phyloP scores from a whole-genome alignment of 2,113 vertebrate species.

The Carlito syrichta region DNA sequence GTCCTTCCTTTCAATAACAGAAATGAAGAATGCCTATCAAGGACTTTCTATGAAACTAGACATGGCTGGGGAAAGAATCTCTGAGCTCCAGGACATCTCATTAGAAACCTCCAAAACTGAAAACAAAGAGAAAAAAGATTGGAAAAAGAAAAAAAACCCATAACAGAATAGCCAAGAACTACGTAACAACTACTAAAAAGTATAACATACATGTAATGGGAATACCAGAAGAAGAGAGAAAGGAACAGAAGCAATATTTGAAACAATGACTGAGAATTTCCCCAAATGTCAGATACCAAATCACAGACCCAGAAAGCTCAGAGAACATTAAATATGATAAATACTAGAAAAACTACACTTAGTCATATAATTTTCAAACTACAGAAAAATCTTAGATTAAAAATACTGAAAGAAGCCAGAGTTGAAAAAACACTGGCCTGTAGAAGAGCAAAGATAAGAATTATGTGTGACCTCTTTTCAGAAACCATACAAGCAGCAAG shows the following conservation, averaged over 20 bases:
- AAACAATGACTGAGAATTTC: neutral
- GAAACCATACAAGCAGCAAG: neutral
- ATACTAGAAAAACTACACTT: neutral
- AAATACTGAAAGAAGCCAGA: neutral
- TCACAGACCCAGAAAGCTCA: neutral
- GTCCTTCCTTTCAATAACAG: too few species aligned
- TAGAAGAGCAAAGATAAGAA: neutral
- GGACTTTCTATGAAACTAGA: neutral
- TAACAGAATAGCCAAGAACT: neutral
- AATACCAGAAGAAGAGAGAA: neutral
- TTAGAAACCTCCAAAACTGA: neutral
- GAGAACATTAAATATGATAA: neutral
- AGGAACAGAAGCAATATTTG: neutral
- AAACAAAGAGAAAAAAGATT: neutral
- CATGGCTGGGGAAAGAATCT: neutral
- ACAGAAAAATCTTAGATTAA: neutral
- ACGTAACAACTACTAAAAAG: neutral
- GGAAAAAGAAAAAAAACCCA: neutral
- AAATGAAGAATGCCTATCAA: neutral
- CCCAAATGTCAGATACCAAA: neutral
- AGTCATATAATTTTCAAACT: neutral
- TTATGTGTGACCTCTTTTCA: neutral
- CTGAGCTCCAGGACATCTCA: neutral
- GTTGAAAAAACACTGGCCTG: neutral
- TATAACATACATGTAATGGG: neutral